Evolutionary conservation across 1,140 invertebrate genomes (phyloP).

Genomic region (Heliconius hermathena): DNA sequence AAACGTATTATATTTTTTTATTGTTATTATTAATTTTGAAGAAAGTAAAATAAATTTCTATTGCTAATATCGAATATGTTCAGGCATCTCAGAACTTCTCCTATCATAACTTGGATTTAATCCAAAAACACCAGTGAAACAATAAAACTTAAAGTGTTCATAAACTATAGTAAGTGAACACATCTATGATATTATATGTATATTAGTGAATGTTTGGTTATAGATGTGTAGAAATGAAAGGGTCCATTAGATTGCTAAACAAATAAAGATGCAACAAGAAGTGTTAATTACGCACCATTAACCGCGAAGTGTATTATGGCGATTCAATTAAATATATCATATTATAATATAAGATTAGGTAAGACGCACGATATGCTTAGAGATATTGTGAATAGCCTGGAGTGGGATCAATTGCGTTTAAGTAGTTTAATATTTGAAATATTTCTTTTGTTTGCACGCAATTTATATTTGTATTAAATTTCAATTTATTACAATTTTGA

Average conservation of each 20-base stretch:
- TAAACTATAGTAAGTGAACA: constrained; percentile 46
- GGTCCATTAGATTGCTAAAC: constrained; percentile 70
- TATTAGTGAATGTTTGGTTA: constrained; percentile 40
- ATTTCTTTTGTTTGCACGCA: constrained; percentile 24
- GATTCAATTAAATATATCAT: constrained; percentile 41
- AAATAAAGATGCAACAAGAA: constrained; percentile 28
- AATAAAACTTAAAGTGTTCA: constrained; percentile 52
- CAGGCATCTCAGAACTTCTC: background rate
- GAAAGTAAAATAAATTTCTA: background rate
- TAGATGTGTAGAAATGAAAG: constrained; percentile 64
- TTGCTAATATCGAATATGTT: background rate
- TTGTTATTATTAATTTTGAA: background rate
- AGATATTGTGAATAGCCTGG: constrained; percentile 72
- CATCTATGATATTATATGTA: constrained; percentile 36
- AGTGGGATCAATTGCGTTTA: constrained; percentile 78
- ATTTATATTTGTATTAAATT: background rate
- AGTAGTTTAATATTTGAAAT: constrained; percentile 59
- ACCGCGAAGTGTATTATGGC: constrained; percentile 24
- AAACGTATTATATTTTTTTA: too few relatives aligned
- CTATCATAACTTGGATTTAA: constrained; percentile 9
- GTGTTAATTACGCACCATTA: constrained; percentile 8
- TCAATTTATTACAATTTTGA: background rate
- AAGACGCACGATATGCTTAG: constrained; percentile 43
- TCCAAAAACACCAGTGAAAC: constrained; percentile 40
- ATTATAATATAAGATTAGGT: constrained; percentile 17